phyloP scores from a whole-genome alignment of 92 coral and sea anemone genomes.

The Epizoanthus illoricatus region DNA sequence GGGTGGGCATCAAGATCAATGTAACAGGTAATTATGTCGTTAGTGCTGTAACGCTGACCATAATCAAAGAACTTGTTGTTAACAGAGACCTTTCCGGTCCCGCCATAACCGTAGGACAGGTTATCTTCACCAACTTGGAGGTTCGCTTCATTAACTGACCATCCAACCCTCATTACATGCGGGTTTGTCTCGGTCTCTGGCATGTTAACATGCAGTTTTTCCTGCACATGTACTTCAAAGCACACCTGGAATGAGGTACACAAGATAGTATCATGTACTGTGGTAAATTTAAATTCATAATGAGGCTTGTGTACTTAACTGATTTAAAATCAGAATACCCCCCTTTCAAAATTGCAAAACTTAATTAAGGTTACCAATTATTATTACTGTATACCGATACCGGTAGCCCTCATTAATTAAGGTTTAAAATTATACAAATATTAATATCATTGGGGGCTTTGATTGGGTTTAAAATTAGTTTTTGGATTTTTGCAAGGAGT shows the following conservation, averaged over 20 bases:
- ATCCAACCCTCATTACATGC: slow-evolving; percentile 93
- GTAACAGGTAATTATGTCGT: slow-evolving; percentile 80
- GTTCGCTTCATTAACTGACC: slow-evolving; percentile 79
- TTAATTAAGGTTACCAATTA: no score
- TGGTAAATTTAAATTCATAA: no score
- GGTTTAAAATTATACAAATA: no score
- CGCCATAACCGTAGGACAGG: slow-evolving; percentile 95
- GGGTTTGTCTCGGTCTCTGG: slow-evolving; percentile 85
- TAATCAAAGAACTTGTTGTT: slow-evolving; percentile 90
- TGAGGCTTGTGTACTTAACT: no score
- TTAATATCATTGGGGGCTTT: no score
- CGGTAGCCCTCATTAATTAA: no score
- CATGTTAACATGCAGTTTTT: slow-evolving; percentile 79
- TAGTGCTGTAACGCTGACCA: slow-evolving; percentile 79
- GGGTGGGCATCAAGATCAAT: slow-evolving; percentile 83
- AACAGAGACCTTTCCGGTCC: slow-evolving; percentile 86
- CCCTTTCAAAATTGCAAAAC: not conserved
- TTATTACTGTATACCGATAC: no score
- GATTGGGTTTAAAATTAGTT: no score
- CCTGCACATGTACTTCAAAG: slow-evolving; percentile 80
- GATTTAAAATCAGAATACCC: no score
- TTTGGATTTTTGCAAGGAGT: no score
- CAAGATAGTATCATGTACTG: not conserved
- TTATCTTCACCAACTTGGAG: slow-evolving; percentile 87
- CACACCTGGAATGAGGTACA: slow-evolving; percentile 60